These are phyloP conservation scores for Diorhabda sublineata DNA, from an alignment of 1,140 invertebrate genomes.

Conservation along the genomic window DNA sequence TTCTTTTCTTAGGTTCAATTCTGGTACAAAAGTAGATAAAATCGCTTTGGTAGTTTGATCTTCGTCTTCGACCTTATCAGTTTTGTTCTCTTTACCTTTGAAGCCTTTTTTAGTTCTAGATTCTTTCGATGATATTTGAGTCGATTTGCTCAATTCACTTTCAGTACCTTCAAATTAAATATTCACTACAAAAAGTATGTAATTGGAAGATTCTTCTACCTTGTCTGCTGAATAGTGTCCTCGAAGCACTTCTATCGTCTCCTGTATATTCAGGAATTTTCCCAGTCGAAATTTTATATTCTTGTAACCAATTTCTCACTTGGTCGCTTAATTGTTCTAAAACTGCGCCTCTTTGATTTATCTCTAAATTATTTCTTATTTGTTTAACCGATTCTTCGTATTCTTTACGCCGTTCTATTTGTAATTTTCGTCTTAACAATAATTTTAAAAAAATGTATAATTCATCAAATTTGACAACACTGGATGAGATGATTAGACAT, in stretches of 20 bases:
- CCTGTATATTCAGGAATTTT: constrained; percentile 88
- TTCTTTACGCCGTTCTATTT: constrained; percentile 53
- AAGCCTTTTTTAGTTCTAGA: constrained; percentile 70
- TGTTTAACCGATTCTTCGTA: constrained; percentile 58
- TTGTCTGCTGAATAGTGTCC: constrained; percentile 73
- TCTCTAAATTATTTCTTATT: constrained; percentile 58
- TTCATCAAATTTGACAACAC: background rate
- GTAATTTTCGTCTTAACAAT: constrained; percentile 46
- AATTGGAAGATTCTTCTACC: constrained; percentile 43
- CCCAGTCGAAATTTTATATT: constrained; percentile 73
- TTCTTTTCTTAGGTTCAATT: constrained; percentile 57
- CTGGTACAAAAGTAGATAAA: constrained; percentile 55
- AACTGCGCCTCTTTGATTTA: constrained; percentile 61
- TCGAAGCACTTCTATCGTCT: constrained; percentile 83
- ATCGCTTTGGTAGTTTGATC: constrained; percentile 50
- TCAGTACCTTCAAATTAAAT: constrained; percentile 53
- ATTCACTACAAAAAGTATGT: background rate
- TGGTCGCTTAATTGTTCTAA: constrained; percentile 81
- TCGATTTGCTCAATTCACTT: constrained; percentile 72
- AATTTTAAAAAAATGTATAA: too few species aligned
- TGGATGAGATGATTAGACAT: too few species aligned
- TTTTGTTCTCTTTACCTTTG: constrained; percentile 52
- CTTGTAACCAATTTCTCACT: constrained; percentile 78
- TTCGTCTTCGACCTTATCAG: constrained; percentile 55
- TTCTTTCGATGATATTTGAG: constrained; percentile 69